These are phyloP conservation scores for Toxotes chatareus DNA, from an alignment of 2,113 vertebrate genomes.

Conservation along the genomic window DNA sequence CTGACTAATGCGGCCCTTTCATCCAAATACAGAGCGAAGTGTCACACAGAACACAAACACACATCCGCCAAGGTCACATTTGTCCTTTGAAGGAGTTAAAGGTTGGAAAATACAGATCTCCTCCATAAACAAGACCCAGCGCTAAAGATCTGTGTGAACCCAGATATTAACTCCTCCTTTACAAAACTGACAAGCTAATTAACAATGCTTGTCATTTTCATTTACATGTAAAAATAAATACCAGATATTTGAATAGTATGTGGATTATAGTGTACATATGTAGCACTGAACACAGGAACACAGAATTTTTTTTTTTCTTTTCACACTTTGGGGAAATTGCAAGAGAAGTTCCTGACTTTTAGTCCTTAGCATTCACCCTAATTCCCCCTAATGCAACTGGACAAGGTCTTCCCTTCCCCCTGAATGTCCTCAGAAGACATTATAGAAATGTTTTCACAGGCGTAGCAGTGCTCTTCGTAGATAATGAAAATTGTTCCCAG, in stretches of 20 bases:
- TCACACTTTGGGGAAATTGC: neutral
- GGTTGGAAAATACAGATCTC: neutral
- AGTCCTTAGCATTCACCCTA: neutral
- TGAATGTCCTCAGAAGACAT: neutral
- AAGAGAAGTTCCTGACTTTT: neutral
- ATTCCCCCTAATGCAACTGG: neutral
- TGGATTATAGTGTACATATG: neutral
- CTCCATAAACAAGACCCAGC: neutral
- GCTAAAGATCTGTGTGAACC: neutral
- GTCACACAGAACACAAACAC: slow-evolving; percentile 13
- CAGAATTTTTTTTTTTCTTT: too few species aligned
- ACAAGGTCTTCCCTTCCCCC: neutral
- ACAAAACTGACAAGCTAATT: neutral
- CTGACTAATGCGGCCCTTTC: slow-evolving; percentile 6
- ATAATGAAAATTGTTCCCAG: neutral
- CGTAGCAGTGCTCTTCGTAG: neutral
- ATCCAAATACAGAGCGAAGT: slow-evolving; percentile 29
- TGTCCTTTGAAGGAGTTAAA: neutral
- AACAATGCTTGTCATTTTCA: too few species aligned
- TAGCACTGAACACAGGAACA: neutral
- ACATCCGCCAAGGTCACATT: slow-evolving; percentile 18
- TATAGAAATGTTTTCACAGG: neutral
- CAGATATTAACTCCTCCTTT: neutral
- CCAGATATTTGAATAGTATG: neutral
- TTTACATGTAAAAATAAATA: neutral